Conservation (phyloP, 2,797 vertebrate species). For the Muraenolepis orangiensis region DNA sequence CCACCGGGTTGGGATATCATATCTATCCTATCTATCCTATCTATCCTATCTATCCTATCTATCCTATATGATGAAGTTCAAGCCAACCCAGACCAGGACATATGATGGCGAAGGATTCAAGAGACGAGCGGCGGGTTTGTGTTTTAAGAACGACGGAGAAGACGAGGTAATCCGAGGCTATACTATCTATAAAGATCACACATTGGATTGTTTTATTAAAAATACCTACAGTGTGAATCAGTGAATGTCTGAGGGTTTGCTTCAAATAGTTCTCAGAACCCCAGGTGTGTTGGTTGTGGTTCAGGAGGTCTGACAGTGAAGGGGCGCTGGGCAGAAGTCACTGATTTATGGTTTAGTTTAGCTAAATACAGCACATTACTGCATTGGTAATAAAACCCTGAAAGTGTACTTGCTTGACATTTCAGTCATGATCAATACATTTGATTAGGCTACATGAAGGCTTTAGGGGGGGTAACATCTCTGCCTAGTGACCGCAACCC, state of each 20-base stretch:
- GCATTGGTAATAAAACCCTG: too few relatives aligned
- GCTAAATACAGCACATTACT: too few relatives aligned
- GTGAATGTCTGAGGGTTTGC: background rate
- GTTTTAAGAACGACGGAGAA: conserved; percentile 85
- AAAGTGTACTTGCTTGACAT: too few relatives aligned
- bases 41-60: too few relatives aligned
- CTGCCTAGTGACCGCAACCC: conserved; percentile 47
- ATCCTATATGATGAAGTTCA: conserved; percentile 98
- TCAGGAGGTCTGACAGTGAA: background rate
- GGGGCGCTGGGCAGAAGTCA: background rate
- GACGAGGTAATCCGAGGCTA: conserved; percentile 83
- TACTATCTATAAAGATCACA: background rate
- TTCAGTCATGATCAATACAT: background rate
- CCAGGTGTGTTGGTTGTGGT: background rate
- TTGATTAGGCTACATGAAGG: background rate
- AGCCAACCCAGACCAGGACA: conserved; percentile 94
- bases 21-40: too few relatives aligned
- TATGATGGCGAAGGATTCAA: conserved; percentile 95
- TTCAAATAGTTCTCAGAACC: background rate
- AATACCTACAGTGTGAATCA: background rate
- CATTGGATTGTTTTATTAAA: background rate
- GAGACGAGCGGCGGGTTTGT: conserved; percentile 90
- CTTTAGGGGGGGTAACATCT: conserved; percentile 19
- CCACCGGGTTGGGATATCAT: conserved; percentile 33
- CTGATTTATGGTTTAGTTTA: background rate